Conservation (phyloP, 2,797 vertebrate genomes). For the Salarias fasciatus region DNA sequence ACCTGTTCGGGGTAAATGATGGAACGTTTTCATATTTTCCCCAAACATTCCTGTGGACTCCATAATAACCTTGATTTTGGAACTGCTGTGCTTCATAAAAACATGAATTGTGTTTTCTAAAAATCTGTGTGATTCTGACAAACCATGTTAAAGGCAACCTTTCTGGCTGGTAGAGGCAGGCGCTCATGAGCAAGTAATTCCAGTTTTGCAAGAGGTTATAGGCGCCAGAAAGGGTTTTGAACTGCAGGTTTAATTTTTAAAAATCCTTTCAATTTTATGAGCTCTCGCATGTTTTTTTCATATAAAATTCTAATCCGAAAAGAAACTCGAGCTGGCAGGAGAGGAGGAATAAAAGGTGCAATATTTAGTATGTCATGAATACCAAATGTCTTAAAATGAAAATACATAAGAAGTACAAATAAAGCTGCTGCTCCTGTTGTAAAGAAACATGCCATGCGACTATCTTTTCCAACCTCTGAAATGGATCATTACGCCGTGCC, state of each 20-base stretch:
- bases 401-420: neutral
- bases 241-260: neutral
- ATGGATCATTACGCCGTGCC: conserved; percentile 40
- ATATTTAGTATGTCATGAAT: neutral
- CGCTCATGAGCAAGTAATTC: too few species aligned
- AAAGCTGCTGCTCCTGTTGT: neutral
- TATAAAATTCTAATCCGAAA: neutral
- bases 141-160: too few species aligned
- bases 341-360: neutral
- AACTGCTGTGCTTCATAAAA: too few species aligned
- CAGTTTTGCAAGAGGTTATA: too few species aligned
- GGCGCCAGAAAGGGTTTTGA: neutral
- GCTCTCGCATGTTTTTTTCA: neutral
- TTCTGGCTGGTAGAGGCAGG: too few species aligned
- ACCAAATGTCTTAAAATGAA: neutral
- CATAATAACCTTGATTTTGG: too few species aligned
- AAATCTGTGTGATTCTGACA: too few species aligned
- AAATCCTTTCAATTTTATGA: neutral
- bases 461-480: conserved; percentile 18
- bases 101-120: too few species aligned
- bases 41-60: too few species aligned
- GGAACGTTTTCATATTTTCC: too few species aligned
- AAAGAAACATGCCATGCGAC: neutral
- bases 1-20: too few species aligned
- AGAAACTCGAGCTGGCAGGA: neutral